A percentile compares a stretch with the other conserved stretches of the same genome.
Conservation (phyloP, 2,113 vertebrate genomes). For the Chaetodon trifascialis region DNA sequence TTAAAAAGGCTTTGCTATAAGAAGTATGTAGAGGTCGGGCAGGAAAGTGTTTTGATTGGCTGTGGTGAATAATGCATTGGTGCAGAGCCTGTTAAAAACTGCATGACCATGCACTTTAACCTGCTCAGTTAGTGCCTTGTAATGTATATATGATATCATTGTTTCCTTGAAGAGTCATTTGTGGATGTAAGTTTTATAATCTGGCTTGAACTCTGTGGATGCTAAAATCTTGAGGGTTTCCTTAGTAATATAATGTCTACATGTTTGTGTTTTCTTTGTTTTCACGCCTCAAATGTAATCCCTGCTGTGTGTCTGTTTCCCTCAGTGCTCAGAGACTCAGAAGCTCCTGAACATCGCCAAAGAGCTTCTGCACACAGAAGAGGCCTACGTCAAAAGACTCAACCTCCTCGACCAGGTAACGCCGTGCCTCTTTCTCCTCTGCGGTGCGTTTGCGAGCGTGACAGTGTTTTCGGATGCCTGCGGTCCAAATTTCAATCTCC, state of each 20-base stretch:
- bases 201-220: not conserved
- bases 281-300: not conserved
- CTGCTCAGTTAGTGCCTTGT: no score
- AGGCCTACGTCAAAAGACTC: constrained; percentile 94
- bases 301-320: constrained; percentile 20
- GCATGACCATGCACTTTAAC: no score
- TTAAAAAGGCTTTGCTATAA: not conserved
- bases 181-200: not conserved
- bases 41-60: not conserved
- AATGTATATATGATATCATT: not conserved
- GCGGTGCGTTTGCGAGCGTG: not conserved
- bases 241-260: not conserved
- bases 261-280: not conserved
- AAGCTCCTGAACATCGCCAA: constrained; percentile 95
- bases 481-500: constrained; percentile 49
- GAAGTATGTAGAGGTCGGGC: not conserved
- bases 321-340: constrained; percentile 89
- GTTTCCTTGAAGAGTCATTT: not conserved
- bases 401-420: constrained; percentile 97
- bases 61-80: not conserved
- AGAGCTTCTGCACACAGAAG: constrained; percentile 95
- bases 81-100: not conserved
- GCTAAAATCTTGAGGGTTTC: not conserved
- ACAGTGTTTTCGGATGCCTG: not conserved
- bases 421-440: not conserved